phyloP scores from a whole-genome alignment of 2,888 invertebrate genomes.

The Oegoconia quadripuncta region DNA sequence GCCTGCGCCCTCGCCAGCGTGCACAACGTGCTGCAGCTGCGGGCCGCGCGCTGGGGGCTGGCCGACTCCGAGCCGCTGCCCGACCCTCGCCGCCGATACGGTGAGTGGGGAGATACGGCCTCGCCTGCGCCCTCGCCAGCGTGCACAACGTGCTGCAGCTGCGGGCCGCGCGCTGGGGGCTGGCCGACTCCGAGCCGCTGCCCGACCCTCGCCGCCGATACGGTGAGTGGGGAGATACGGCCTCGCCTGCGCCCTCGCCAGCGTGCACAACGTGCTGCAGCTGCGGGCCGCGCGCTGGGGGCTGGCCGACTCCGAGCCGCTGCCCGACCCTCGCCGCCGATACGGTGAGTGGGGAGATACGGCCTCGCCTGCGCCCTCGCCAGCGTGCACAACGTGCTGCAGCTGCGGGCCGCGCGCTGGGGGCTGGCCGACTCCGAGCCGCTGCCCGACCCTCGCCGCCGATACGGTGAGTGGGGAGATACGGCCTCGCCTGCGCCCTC shows the following conservation, averaged over 20 bases:
- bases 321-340: conserved; percentile 19
- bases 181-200: conserved; percentile 48
- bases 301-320: conserved; percentile 49
- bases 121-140: conserved; percentile 38
- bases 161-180: conserved; percentile 70
- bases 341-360: too few relatives aligned
- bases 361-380: too few relatives aligned
- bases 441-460: too few relatives aligned
- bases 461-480: too few relatives aligned
- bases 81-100: conserved; percentile 19
- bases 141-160: conserved; percentile 64
- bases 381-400: too few relatives aligned
- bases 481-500: too few relatives aligned
- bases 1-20: conserved; percentile 47
- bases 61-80: conserved; percentile 46
- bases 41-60: conserved; percentile 69
- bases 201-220: conserved; percentile 19
- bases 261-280: conserved; percentile 60
- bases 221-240: too few relatives aligned
- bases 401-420: too few relatives aligned
- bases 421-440: too few relatives aligned
- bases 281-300: conserved; percentile 72
- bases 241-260: conserved; percentile 37
- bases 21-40: conserved; percentile 60
- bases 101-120: too few relatives aligned